phyloP scores from a whole-genome alignment of 2,888 invertebrate species.

The Drosophila tanythrix region DNA sequence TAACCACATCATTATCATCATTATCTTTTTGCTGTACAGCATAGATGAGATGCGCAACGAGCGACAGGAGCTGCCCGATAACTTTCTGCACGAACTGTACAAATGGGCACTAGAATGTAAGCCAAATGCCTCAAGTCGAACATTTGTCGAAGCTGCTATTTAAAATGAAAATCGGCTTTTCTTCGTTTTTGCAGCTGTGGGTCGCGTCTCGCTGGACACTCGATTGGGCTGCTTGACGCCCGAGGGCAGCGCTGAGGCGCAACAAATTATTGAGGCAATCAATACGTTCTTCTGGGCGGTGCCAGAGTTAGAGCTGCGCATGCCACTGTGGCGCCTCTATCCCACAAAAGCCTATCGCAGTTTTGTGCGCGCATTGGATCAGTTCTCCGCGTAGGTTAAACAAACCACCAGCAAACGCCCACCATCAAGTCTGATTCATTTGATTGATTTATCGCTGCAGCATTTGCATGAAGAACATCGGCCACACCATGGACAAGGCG shows the following conservation, averaged over 20 bases:
- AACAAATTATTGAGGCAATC: conserved; percentile 91
- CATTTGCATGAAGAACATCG: conserved; percentile 87
- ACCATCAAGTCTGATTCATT: not conserved
- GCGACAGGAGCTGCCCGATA: conserved; percentile 90
- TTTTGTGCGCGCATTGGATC: conserved; percentile 90
- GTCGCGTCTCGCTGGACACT: conserved; percentile 92
- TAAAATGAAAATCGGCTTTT: not conserved
- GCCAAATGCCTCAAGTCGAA: conserved; percentile 77
- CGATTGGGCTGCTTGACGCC: conserved; percentile 90
- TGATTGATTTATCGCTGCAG: conserved; percentile 77
- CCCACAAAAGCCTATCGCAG: conserved; percentile 89
- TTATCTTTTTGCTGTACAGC: conserved; percentile 83
- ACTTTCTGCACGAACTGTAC: conserved; percentile 95
- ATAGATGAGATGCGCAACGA: conserved; percentile 88
- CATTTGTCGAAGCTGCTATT: not conserved
- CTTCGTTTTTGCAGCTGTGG: conserved; percentile 88
- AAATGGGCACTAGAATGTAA: conserved; percentile 97
- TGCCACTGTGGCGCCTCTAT: conserved; percentile 91
- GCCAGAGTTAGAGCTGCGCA: conserved; percentile 90
- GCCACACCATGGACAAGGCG: conserved; percentile 86
- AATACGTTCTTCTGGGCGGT: conserved; percentile 92
- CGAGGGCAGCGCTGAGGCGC: conserved; percentile 87
- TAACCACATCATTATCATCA: conserved; percentile 36
- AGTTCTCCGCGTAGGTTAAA: conserved; percentile 88
- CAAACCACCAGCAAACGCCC: not conserved